phyloP scores from a whole-genome alignment of 2,888 invertebrate genomes.

The Epinotia ramella region DNA sequence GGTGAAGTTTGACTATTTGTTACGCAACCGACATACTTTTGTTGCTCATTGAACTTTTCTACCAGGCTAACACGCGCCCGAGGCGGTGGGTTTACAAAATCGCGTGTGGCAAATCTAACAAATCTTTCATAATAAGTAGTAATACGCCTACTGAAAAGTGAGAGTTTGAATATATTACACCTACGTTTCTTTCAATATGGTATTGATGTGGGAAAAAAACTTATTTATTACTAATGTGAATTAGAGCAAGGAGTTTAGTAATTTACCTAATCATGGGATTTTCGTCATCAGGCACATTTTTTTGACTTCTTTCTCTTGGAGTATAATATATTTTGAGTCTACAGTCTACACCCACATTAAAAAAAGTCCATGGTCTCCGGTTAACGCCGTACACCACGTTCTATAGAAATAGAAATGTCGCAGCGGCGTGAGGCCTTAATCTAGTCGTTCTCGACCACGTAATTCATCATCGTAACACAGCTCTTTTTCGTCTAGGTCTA shows the following conservation, averaged over 20 bases:
- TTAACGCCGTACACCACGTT: no score
- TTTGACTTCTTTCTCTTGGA: no score
- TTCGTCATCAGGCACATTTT: no score
- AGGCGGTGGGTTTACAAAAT: conserved; percentile 23
- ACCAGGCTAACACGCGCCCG: background rate
- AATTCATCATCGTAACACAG: background rate
- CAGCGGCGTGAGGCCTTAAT: no score
- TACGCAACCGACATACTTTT: background rate
- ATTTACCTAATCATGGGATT: no score
- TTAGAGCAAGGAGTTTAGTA: background rate
- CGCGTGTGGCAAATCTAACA: conserved; percentile 1
- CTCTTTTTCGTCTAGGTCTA: background rate
- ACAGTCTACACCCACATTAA: no score
- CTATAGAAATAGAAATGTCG: no score
- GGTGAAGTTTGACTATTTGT: no score
- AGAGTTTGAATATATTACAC: conserved; percentile 38
- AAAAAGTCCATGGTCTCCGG: no score
- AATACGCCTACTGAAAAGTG: conserved; percentile 41
- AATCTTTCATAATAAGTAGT: conserved; percentile 39
- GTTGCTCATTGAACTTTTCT: conserved; percentile 9
- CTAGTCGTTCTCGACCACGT: no score
- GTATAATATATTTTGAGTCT: no score
- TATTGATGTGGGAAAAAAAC: background rate
- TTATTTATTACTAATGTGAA: background rate
- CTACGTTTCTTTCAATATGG: conserved; percentile 17